Conservation (phyloP, 2,888 invertebrate species). For the Cerastis rubricosa region DNA sequence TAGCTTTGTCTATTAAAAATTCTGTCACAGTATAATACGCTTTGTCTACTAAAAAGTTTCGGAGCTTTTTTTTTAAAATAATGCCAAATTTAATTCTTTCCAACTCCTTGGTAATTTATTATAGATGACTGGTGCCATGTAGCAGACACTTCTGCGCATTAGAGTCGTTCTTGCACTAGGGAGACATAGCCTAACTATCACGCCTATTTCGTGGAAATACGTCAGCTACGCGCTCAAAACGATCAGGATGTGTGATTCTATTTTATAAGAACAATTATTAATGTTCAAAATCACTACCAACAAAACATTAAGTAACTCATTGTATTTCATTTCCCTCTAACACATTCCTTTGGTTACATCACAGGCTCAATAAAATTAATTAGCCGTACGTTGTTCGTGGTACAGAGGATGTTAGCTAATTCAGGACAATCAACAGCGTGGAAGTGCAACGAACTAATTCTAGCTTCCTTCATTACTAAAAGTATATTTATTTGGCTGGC, state of each 20-base stretch:
- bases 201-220: no score
- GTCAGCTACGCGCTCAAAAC: no score
- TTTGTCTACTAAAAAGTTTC: no score
- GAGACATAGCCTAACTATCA: no score
- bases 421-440: conserved; percentile 86
- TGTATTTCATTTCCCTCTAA: not conserved
- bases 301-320: not conserved
- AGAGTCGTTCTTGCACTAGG: no score
- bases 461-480: conserved; percentile 71
- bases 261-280: not conserved
- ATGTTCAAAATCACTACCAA: not conserved
- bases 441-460: conserved; percentile 87
- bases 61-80: no score
- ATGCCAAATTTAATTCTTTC: no score
- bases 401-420: conserved; percentile 80
- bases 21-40: no score
- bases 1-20: no score
- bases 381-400: conserved; percentile 15
- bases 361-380: conserved; percentile 39
- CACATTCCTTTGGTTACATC: conserved; percentile 33
- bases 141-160: no score
- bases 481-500: conserved; percentile 58
- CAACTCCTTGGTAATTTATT: no score
- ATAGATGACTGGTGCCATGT: no score
- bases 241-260: not conserved